phyloP scores from a whole-genome alignment of 2,113 vertebrate genomes.

The Spea multiplicata region DNA sequence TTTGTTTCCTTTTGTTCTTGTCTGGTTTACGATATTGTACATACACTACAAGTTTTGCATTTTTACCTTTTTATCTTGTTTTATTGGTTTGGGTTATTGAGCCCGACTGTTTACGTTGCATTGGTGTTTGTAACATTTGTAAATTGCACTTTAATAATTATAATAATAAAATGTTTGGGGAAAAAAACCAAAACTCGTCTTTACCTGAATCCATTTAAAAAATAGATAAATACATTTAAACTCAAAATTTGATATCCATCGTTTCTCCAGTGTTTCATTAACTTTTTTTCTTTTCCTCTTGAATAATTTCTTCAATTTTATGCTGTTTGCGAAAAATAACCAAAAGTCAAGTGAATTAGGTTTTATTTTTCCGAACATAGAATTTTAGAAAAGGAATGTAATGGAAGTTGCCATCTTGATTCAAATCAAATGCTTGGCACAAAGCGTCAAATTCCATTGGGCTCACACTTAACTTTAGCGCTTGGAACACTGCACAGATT shows the following conservation, averaged over 20 bases:
- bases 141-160: constrained; percentile 37
- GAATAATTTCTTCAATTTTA: no score
- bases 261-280: no score
- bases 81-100: not conserved
- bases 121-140: not conserved
- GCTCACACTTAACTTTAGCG: constrained; percentile 27
- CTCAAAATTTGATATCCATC: no score
- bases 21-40: not conserved
- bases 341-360: not conserved
- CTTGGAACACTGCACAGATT: constrained; percentile 39
- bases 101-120: not conserved
- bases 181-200: no score
- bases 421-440: constrained; percentile 46
- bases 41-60: not conserved
- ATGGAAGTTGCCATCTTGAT: constrained; percentile 45
- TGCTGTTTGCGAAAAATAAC: no score
- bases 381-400: constrained; percentile 48
- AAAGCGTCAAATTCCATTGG: constrained; percentile 42
- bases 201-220: no score
- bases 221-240: no score
- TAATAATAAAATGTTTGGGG: not conserved
- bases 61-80: not conserved
- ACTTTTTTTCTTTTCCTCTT: no score
- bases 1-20: not conserved
- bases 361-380: constrained; percentile 33